Evolutionary conservation across 2,113 vertebrate species (phyloP).

Genomic region (Percina caprodes): DNA sequence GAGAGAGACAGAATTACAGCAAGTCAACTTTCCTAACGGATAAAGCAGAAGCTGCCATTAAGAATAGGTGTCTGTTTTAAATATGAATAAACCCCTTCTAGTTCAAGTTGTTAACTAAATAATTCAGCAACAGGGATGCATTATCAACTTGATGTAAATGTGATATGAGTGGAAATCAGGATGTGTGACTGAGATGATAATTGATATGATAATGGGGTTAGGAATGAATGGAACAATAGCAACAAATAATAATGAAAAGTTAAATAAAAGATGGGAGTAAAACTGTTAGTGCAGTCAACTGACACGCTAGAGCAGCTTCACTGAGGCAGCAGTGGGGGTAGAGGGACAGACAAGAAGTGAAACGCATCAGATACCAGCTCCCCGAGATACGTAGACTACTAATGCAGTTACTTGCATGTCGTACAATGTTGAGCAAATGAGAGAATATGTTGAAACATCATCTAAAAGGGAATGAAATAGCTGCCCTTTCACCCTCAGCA

Average conservation of each 20-base stretch:
- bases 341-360: conserved; percentile 16
- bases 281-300: conserved; percentile 76
- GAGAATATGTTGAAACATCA: conserved; percentile 41
- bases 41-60: conserved; percentile 78
- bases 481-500: conserved; percentile 52
- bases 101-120: conserved; percentile 84
- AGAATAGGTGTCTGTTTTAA: conserved; percentile 84
- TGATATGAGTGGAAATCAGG: conserved; percentile 81
- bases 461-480: conserved; percentile 35
- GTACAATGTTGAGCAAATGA: conserved; percentile 29
- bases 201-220: conserved; percentile 84
- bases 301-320: conserved; percentile 52
- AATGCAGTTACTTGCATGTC: conserved; percentile 14
- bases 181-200: conserved; percentile 84
- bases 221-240: conserved; percentile 76
- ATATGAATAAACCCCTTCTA: conserved; percentile 82
- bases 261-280: conserved; percentile 83
- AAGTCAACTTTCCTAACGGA: conserved; percentile 56
- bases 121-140: conserved; percentile 81
- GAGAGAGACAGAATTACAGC: conserved; percentile 25
- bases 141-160: conserved; percentile 84
- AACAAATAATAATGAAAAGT: conserved; percentile 82
- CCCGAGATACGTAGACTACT: background rate
- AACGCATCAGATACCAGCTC: conserved; percentile 23
- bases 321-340: background rate